phyloP scores from a whole-genome alignment of 2,113 vertebrate species.

The Pterocles burchelli region DNA sequence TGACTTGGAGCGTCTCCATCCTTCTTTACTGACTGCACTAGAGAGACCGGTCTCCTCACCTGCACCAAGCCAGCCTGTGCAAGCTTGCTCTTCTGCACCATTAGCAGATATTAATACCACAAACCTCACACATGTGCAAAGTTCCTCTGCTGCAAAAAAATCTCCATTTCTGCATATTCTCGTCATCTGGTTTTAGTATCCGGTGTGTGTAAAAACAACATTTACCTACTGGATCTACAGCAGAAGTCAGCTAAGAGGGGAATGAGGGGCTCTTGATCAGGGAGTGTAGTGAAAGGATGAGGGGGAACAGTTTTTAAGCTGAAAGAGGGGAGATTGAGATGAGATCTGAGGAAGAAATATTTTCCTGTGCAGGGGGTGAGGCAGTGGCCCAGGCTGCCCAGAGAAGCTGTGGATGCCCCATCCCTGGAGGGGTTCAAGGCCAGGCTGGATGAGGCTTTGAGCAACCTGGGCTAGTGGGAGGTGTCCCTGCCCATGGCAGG shows the following conservation, averaged over 20 bases:
- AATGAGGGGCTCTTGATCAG: background rate
- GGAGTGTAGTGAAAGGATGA: too few species aligned
- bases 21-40: background rate
- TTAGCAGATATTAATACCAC: background rate
- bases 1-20: background rate
- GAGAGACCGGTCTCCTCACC: background rate
- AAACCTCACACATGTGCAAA: rapidly evolving
- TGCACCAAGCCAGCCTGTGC: background rate
- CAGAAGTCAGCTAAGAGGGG: background rate
- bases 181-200: background rate
- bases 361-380: too few species aligned
- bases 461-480: too few species aligned
- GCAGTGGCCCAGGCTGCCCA: too few species aligned
- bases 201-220: background rate
- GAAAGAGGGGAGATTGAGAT: too few species aligned
- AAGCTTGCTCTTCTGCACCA: background rate
- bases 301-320: too few species aligned
- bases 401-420: too few species aligned
- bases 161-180: background rate
- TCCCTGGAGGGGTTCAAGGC: too few species aligned
- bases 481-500: too few species aligned
- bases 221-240: background rate
- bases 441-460: too few species aligned
- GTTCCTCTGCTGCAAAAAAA: background rate
- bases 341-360: too few species aligned